Evolutionary conservation across 2,888 invertebrate genomes (phyloP).

Genomic region (Heliconius charithonia): DNA sequence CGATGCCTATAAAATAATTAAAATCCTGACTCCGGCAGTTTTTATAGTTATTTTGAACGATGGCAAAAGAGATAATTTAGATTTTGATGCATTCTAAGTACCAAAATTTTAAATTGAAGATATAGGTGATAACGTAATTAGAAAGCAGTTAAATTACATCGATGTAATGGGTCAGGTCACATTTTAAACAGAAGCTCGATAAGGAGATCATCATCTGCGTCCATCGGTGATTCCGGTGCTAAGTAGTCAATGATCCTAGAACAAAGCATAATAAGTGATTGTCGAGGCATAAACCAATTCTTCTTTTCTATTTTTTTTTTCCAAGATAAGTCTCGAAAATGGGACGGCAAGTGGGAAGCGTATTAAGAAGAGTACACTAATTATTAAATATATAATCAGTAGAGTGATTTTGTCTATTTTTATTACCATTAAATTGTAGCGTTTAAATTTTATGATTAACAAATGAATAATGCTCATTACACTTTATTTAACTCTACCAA

Average conservation of each 20-base stretch:
- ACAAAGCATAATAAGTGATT: constrained; percentile 32
- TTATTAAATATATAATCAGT: too few species aligned
- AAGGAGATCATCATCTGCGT: constrained; percentile 77
- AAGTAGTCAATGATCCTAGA: constrained; percentile 76
- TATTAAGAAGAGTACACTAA: too few species aligned
- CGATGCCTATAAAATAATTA: constrained; percentile 19
- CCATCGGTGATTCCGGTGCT: constrained; percentile 79
- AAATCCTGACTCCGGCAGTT: constrained; percentile 40
- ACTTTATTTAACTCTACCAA: too few species aligned
- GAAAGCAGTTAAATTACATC: constrained; percentile 36
- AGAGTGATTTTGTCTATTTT: too few species aligned
- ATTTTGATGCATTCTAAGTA: constrained; percentile 29
- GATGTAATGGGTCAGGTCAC: constrained; percentile 57
- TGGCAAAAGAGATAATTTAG: constrained; percentile 22
- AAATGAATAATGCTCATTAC: too few species aligned
- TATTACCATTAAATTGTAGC: too few species aligned
- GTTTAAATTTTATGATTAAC: too few species aligned
- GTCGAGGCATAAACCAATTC: too few species aligned
- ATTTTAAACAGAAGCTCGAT: constrained; percentile 79
- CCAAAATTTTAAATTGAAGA: constrained; percentile 14
- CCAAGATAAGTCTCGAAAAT: too few species aligned
- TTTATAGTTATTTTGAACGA: constrained; percentile 18
- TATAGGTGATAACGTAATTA: constrained; percentile 22
- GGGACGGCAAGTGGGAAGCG: too few species aligned
- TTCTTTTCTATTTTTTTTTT: too few species aligned